A percentile compares a stretch with the other conserved stretches of the same genome.
These are phyloP conservation scores for Cataglyphis altisquamis DNA, from an alignment of 2,888 invertebrate genomes.

Conservation along the genomic window DNA sequence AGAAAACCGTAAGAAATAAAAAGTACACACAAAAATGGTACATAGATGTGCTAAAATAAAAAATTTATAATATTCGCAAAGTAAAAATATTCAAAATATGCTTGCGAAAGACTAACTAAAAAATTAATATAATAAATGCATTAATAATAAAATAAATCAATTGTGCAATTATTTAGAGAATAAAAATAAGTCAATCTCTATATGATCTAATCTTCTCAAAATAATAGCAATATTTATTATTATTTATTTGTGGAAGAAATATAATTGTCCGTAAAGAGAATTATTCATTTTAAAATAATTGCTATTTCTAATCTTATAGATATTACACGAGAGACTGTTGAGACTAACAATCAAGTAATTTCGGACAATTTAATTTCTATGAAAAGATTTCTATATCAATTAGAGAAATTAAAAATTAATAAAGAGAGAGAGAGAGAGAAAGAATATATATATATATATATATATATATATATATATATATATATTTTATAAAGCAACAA, in stretches of 20 bases:
- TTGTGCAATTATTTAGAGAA: neutral
- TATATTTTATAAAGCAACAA: neutral
- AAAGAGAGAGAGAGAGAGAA: neutral
- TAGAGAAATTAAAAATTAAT: neutral
- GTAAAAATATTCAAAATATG: neutral
- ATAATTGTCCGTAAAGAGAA: too few species aligned
- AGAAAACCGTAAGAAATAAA: neutral
- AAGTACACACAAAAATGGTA: neutral
- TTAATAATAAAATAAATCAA: neutral
- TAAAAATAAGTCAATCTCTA: neutral
- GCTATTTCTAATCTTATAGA: neutral
- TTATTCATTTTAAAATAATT: neutral
- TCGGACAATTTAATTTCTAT: neutral
- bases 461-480: too few species aligned
- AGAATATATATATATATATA: too few species aligned
- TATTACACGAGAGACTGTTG: neutral
- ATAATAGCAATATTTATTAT: neutral
- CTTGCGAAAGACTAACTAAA: neutral
- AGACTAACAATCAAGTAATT: neutral
- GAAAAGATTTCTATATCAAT: too few species aligned
- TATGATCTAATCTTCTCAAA: neutral
- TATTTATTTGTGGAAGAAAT: neutral
- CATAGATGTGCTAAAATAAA: neutral
- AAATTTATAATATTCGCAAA: neutral
- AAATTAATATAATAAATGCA: constrained; percentile 18